Evolutionary conservation across 2,797 vertebrate species (phyloP).

Genomic region (Gymnothorax reevesii): DNA sequence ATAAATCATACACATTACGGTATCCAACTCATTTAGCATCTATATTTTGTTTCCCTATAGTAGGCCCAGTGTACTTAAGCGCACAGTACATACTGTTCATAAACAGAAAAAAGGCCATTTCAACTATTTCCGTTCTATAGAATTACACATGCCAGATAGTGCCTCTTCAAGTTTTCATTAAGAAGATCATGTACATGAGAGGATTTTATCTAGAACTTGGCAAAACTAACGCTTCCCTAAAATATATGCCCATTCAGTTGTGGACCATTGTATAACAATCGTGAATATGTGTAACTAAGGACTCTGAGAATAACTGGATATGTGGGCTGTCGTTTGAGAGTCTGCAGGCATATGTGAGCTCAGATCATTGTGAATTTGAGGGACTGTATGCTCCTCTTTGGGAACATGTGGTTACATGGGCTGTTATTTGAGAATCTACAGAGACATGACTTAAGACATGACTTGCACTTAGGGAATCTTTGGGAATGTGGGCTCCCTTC

Average conservation of each 20-base stretch:
- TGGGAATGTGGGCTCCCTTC: neutral
- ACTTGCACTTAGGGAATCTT: neutral
- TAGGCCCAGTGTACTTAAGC: neutral
- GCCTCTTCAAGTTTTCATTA: neutral
- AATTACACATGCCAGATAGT: neutral
- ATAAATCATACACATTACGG: too few species aligned
- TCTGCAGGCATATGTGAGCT: neutral
- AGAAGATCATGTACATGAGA: neutral
- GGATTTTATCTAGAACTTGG: neutral
- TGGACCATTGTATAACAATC: too few species aligned
- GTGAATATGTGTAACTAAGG: neutral
- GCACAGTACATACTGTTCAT: neutral
- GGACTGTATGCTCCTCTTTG: neutral
- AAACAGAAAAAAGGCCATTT: neutral
- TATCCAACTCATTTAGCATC: neutral
- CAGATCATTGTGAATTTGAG: neutral
- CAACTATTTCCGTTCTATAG: neutral
- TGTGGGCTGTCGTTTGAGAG: neutral
- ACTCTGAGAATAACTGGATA: neutral
- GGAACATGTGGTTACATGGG: neutral
- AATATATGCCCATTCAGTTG: neutral
- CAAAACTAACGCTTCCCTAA: neutral
- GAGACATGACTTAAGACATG: neutral
- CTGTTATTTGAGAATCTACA: neutral
- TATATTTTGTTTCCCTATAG: constrained; percentile 14